These are phyloP conservation scores for Gasterosteus nipponicus DNA, from an alignment of 2,113 vertebrate species.

Conservation along the genomic window DNA sequence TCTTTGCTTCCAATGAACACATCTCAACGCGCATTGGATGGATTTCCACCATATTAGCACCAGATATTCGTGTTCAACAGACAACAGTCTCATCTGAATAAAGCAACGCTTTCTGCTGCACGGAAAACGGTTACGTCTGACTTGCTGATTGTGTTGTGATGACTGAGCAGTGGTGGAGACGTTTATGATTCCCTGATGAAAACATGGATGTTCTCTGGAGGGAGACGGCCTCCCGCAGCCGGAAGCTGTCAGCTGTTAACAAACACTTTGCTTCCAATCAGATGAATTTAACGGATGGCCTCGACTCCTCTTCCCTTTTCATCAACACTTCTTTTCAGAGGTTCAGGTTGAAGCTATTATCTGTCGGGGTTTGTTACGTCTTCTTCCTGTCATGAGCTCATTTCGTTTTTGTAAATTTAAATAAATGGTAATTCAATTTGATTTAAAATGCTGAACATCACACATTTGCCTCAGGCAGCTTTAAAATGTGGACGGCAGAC, in stretches of 20 bases:
- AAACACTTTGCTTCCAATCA: constrained; percentile 43
- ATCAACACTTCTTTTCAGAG: neutral
- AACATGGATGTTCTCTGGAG: constrained; percentile 23
- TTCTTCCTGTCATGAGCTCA: too few species aligned
- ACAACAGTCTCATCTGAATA: too few species aligned
- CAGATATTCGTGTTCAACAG: too few species aligned
- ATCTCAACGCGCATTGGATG: too few species aligned
- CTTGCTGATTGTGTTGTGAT: constrained; percentile 5
- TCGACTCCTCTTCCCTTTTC: constrained; percentile 1
- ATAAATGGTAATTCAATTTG: neutral
- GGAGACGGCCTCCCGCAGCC: constrained; percentile 1
- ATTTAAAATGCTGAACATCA: too few species aligned
- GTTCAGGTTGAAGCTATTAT: neutral
- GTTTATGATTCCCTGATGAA: constrained; percentile 6
- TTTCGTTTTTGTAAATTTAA: neutral
- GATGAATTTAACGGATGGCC: constrained; percentile 29
- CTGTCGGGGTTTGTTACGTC: neutral
- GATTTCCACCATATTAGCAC: too few species aligned
- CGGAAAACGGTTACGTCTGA: neutral
- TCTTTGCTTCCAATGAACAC: too few species aligned
- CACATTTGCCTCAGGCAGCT: too few species aligned
- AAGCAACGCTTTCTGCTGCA: neutral
- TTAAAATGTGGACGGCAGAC: too few species aligned
- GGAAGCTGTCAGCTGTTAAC: constrained; percentile 36
- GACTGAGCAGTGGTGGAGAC: neutral